These are phyloP conservation scores for Caenorhabditis tropicalis DNA, from an alignment of 1,140 invertebrate genomes.

Conservation along the genomic window DNA sequence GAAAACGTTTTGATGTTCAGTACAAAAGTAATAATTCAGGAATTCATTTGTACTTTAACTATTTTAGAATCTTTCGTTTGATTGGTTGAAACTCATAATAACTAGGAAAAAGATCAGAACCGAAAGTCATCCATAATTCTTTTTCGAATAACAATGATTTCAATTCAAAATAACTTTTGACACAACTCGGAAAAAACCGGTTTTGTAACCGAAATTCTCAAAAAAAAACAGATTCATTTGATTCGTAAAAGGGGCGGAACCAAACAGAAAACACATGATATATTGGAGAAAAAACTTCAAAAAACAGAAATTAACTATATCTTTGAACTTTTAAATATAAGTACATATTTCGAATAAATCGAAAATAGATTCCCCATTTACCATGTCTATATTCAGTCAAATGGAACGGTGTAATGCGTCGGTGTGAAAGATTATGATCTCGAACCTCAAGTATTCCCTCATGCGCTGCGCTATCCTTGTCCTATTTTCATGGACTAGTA, in stretches of 20 bases:
- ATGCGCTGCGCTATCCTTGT: constrained; percentile 33
- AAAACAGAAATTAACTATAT: no score
- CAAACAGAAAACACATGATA: neutral
- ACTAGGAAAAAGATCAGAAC: neutral
- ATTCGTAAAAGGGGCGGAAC: no score
- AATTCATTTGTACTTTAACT: no score
- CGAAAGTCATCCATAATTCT: neutral
- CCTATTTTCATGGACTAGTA: constrained; percentile 43
- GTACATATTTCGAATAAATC: neutral
- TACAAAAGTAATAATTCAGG: no score
- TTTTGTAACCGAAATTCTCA: neutral
- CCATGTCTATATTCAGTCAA: neutral
- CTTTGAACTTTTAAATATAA: no score
- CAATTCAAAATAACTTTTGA: neutral
- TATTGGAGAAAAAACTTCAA: neutral
- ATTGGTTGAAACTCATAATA: no score
- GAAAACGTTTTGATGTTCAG: no score
- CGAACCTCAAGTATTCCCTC: constrained; percentile 26
- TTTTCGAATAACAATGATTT: neutral
- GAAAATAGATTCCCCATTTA: neutral
- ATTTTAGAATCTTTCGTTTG: no score
- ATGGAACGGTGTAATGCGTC: neutral
- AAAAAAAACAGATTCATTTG: neutral
- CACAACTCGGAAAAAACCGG: neutral
- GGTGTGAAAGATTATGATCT: constrained; percentile 44